These are phyloP conservation scores for Podargus strigoides DNA, from an alignment of 2,797 vertebrate species.

Conservation along the genomic window DNA sequence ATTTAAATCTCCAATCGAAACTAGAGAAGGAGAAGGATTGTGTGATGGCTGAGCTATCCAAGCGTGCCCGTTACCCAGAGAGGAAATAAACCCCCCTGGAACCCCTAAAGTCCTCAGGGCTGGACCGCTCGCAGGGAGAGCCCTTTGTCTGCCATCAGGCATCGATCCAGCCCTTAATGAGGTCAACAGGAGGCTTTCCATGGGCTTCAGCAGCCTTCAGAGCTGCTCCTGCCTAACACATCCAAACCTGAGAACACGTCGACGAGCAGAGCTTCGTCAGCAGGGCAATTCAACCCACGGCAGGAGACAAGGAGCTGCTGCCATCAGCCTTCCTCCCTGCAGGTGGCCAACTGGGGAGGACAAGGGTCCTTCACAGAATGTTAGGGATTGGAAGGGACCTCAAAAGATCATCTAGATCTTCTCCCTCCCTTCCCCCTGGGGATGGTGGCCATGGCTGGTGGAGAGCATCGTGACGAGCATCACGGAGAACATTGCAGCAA, in stretches of 20 bases:
- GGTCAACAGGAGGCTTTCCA: background rate
- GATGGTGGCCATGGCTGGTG: accelerated
- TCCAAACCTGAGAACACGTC: background rate
- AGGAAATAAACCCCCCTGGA: background rate
- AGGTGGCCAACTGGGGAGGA: background rate
- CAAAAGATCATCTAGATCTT: too few species aligned
- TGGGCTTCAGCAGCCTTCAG: background rate
- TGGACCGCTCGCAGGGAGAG: background rate
- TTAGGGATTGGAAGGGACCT: too few species aligned
- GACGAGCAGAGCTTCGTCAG: background rate
- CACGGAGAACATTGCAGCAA: background rate
- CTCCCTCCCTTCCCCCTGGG: background rate
- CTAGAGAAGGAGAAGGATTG: background rate
- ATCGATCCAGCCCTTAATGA: background rate
- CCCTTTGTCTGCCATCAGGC: background rate
- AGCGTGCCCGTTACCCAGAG: background rate
- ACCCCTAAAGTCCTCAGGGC: background rate
- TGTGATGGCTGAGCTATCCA: background rate
- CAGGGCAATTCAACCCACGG: background rate
- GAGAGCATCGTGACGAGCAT: background rate
- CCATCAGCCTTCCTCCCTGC: background rate
- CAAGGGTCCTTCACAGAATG: background rate
- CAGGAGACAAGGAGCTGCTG: background rate
- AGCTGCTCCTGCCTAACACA: background rate
- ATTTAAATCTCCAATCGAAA: background rate